Conservation (phyloP, 2,888 invertebrate species). For the Scelioninae gen. 2 region DNA sequence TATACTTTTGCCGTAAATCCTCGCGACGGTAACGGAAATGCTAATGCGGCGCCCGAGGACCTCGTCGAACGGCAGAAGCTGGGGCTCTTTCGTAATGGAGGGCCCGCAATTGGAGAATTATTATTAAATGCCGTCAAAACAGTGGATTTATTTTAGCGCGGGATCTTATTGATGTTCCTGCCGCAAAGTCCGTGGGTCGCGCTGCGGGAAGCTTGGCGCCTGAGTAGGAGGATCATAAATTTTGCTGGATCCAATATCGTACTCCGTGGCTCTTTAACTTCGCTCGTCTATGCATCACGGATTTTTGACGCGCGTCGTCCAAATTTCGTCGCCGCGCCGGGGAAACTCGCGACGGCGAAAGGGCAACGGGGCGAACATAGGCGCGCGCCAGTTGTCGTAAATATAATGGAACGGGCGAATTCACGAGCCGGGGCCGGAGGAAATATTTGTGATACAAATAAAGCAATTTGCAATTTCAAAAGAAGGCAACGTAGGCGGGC, state of each 20-base stretch:
- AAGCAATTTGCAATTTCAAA: conserved; percentile 47
- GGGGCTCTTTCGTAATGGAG: conserved; percentile 63
- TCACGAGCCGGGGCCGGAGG: too few species aligned
- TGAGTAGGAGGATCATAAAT: conserved; percentile 71
- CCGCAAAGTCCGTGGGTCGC: conserved; percentile 66
- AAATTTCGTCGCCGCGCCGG: conserved; percentile 58
- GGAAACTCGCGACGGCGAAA: conserved; percentile 1
- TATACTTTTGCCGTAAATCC: conserved; percentile 63
- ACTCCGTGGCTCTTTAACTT: conserved; percentile 70
- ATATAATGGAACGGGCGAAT: too few species aligned
- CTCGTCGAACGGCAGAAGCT: conserved; percentile 60
- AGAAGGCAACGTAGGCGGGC: conserved; percentile 18
- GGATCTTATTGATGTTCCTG: conserved; percentile 70
- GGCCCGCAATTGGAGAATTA: conserved; percentile 69
- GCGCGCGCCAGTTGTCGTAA: too few species aligned
- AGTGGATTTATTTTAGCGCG: conserved; percentile 71
- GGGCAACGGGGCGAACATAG: too few species aligned
- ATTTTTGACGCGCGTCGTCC: conserved; percentile 59
- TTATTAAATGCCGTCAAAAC: conserved; percentile 72
- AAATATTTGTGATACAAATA: conserved; percentile 51
- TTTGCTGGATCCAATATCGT: conserved; percentile 71
- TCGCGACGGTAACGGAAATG: conserved; percentile 66
- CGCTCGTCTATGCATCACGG: conserved; percentile 63
- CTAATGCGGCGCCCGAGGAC: conserved; percentile 64
- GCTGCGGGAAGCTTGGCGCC: conserved; percentile 67